A percentile compares a stretch with the other conserved stretches of the same genome.
Evolutionary conservation across 2,113 vertebrate species (phyloP).

Genomic region (Lasiurus cinereus): DNA sequence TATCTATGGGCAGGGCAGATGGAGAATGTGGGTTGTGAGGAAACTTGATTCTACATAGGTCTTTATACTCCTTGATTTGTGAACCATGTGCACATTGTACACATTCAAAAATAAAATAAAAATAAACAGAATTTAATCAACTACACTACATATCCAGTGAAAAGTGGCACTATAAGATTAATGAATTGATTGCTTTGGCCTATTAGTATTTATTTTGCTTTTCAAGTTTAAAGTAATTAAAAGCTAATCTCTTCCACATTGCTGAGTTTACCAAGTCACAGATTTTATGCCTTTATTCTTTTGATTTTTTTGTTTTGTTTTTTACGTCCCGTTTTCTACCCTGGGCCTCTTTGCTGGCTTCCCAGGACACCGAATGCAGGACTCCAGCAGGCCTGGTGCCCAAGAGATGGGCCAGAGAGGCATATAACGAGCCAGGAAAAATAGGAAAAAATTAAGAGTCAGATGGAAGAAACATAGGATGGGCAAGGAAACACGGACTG

Average conservation of each 20-base stretch:
- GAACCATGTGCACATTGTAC: not conserved
- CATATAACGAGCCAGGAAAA: constrained; percentile 60
- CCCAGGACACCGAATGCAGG: not conserved
- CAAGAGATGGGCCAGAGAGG: not conserved
- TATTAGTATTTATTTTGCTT: constrained; percentile 77
- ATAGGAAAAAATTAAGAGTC: constrained; percentile 63
- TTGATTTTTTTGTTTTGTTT: not conserved
- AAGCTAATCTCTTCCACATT: constrained; percentile 75
- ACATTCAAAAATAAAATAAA: constrained; percentile 54
- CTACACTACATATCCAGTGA: constrained; percentile 20
- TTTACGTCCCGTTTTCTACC: not conserved
- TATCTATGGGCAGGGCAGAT: constrained; percentile 2
- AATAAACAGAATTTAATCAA: constrained; percentile 43
- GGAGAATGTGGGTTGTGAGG: not conserved
- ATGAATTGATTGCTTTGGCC: constrained; percentile 69
- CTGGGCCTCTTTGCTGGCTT: not conserved
- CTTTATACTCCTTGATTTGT: constrained; percentile 33
- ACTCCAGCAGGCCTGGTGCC: constrained; percentile 35
- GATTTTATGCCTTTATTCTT: constrained; percentile 29
- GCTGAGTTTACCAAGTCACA: constrained; percentile 48
- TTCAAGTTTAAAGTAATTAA: constrained; percentile 68
- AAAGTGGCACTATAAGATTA: constrained; percentile 64
- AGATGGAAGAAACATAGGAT: constrained; percentile 50
- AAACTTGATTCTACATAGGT: not conserved
- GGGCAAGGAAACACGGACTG: constrained; percentile 59